These are phyloP conservation scores for Bombus superbus DNA, from an alignment of 1,140 invertebrate species.

Conservation along the genomic window DNA sequence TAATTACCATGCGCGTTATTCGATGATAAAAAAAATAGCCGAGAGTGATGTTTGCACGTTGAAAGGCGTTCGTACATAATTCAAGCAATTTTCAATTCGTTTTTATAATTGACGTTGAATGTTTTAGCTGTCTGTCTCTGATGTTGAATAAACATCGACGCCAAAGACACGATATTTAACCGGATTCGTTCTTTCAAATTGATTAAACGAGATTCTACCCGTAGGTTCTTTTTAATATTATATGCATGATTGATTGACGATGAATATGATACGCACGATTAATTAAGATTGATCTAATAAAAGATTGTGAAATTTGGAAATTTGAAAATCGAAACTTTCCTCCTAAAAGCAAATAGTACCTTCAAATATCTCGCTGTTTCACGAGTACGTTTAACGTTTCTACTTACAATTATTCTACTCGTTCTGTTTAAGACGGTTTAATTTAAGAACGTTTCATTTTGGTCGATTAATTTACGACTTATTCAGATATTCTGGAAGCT, in stretches of 20 bases:
- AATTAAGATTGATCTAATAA: too few species aligned
- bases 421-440: not conserved
- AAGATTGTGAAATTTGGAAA: too few species aligned
- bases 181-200: not conserved
- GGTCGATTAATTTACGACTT: constrained; percentile 6
- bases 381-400: not conserved
- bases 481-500: not conserved
- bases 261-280: too few species aligned
- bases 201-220: not conserved
- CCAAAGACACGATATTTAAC: not conserved
- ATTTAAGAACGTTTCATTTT: not conserved
- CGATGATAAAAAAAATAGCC: not conserved
- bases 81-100: constrained; percentile 1
- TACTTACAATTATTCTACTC: not conserved
- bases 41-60: not conserved
- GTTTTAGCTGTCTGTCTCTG: not conserved
- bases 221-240: not conserved
- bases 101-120: constrained; percentile 5
- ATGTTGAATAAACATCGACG: not conserved
- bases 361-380: not conserved
- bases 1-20: not conserved
- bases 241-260: not conserved
- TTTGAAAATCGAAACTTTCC: too few species aligned
- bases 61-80: not conserved
- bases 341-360: too few species aligned